phyloP scores from a whole-genome alignment of 2,888 invertebrate species.

The Coleophora flavipennella region DNA sequence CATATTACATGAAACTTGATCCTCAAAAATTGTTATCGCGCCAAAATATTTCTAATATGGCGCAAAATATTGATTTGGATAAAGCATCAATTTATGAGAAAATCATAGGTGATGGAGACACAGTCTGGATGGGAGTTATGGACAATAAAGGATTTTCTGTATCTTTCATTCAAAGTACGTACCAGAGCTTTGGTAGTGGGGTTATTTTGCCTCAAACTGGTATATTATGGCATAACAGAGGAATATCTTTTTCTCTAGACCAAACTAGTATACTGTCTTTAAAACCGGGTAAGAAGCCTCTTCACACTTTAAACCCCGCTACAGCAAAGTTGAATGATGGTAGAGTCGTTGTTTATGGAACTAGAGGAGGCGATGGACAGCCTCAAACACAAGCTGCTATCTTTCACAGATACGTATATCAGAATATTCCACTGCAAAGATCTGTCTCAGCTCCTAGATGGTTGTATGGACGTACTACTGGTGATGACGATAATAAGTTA shows the following conservation, averaged over 20 bases:
- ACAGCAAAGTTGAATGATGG: slow-evolving; percentile 53
- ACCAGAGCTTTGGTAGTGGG: slow-evolving; percentile 47
- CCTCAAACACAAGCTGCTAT: slow-evolving; percentile 57
- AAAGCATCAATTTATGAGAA: slow-evolving; percentile 24
- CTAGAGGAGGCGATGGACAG: slow-evolving; percentile 58
- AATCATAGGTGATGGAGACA: slow-evolving; percentile 49
- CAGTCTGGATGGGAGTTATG: slow-evolving; percentile 61
- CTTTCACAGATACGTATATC: slow-evolving; percentile 57
- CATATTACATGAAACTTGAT: slow-evolving; percentile 42
- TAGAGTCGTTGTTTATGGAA: slow-evolving; percentile 52
- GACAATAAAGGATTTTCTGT: slow-evolving; percentile 57
- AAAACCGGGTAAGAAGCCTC: slow-evolving; percentile 56
- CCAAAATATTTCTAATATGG: slow-evolving; percentile 35
- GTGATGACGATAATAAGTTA: slow-evolving; percentile 25
- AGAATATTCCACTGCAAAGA: slow-evolving; percentile 39
- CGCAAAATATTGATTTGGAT: slow-evolving; percentile 33
- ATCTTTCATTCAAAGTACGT: slow-evolving; percentile 59
- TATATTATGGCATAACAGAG: slow-evolving; percentile 58
- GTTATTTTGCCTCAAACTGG: slow-evolving; percentile 53
- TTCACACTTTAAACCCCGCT: slow-evolving; percentile 53
- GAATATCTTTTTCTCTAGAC: slow-evolving; percentile 38
- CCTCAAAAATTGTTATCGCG: slow-evolving; percentile 34
- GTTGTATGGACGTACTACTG: slow-evolving; percentile 39
- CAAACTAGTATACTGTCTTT: slow-evolving; percentile 34
- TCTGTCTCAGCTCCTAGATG: slow-evolving; percentile 48